Base-by-base conservation (phyloP, 2,797 vertebrate genomes). In the Myiothlypis coronata region DNA sequence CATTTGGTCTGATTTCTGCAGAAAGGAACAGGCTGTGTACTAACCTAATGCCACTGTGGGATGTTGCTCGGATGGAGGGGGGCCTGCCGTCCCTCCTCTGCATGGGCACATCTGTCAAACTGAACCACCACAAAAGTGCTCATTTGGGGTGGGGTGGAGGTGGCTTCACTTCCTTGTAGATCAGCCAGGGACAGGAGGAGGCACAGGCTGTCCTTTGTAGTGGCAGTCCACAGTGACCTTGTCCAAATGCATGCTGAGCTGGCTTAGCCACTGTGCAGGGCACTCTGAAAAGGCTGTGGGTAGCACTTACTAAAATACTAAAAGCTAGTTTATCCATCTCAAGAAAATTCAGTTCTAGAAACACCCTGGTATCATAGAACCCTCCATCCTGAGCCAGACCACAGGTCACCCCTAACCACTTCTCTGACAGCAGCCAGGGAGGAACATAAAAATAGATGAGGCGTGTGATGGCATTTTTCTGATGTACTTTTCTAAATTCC, bases 361-460 rank as follows among this genome's bases (percentile, higher is more conserved):
- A 71, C 3, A 11, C 11, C 50, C 46, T 59, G 34, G 24, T 20
- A 41, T 24, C 20, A 47, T 0, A 63, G 27, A 49, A 49, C 21
- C 28, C 41, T 65, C 19, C 22, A 67, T 11, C 17, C 64, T 49
- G 17, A 34, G 23, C 44, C 28, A 80, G 41, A 77, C 12, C 68
- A 85, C 57, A 89, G n/a, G 37, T 70, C 9, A 30, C 8, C 27
- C 24, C 30, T 34, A 14, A 26, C 12, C 50, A 8, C 14, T 67
- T 28, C n/a, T 81, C 65, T 59, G 57, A 90, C 65, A 78, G 69
- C 35, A 81, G 43, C n/a, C 55, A 39, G 32, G 3, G 16, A 75
- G 34, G 46, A 94, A 52, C 27, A 82, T 86, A 83, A 94, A 94
- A 90, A 88, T 8, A 91, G 43, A 86, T 52, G 50, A 87, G 35